Base-by-base conservation (phyloP, 2,797 vertebrate species). In the Benthosema pterotum region DNA sequence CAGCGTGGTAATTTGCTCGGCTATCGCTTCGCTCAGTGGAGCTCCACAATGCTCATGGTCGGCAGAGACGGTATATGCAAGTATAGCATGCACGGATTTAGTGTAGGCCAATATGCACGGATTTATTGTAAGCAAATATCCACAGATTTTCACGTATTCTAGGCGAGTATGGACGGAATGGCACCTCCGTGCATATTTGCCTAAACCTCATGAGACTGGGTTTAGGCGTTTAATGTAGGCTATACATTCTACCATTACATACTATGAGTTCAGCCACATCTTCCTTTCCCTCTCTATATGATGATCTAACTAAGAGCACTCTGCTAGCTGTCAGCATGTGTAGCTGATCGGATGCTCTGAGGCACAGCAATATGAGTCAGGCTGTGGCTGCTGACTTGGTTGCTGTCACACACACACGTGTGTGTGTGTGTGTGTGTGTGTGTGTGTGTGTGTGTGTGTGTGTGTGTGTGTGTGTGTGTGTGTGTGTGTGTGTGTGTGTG, bases 331-430 rank as follows among this genome's bases (percentile, higher is more conserved):
- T 85, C 83, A 82, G 79, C 68, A 55, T 17, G n/a, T 15, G 64
- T 47, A 15, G 38, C 74, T 78, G 75, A 82, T 80, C 67, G 77
- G 75, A 89, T 73, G 63, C 64, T 57, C 63, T 7, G 50, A 71
- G 84, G 83, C 69, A 13, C 70, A 73, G 82, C 79, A 76, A 66
- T 54, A 60, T 73, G 77, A 82, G 80, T 89, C 82, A 82, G 83
- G 75, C 65, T 79, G 85, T 68, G 83, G 78, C 82, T 88, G 88
- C 87, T 87, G 88, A 88, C 80, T 67, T 66, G 66, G 74, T 82
- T 75, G 75, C 65, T 87, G 83, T 83, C 79, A 75, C 61, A 25
- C 22, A 25, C 22, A 25, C 8, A 17, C 54, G 13, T 46, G 53
- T 25, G 50, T 52, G 50, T 52, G 50, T 52, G 50, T 51, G 50